A percentile compares a stretch with the other conserved stretches of the same genome.
phyloP scores from a whole-genome alignment of 2,888 invertebrate genomes.

The Epinotia bilunana region DNA sequence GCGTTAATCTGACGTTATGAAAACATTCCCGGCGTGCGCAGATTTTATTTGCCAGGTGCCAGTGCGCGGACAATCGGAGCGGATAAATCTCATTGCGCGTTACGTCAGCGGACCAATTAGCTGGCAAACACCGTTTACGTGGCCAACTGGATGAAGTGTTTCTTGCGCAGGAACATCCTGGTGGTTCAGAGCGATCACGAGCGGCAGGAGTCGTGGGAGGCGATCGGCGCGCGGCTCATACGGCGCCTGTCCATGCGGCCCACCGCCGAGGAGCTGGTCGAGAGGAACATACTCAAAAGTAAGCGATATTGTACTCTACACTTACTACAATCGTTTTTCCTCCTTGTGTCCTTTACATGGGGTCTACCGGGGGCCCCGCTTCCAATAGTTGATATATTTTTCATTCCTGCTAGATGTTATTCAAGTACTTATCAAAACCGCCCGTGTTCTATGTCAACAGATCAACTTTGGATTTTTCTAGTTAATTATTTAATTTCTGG shows the following conservation, averaged over 20 bases:
- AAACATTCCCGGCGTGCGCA: slow-evolving; percentile 69
- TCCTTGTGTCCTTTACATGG: no score
- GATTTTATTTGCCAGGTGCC: slow-evolving; percentile 67
- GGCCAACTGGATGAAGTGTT: slow-evolving; percentile 6
- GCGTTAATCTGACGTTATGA: slow-evolving; percentile 72
- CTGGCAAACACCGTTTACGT: slow-evolving; percentile 1
- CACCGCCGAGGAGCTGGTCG: slow-evolving; percentile 98
- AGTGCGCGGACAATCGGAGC: slow-evolving; percentile 58
- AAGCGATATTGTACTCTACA: slow-evolving; percentile 68
- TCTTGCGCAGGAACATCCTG: slow-evolving; percentile 90
- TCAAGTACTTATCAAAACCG: no score
- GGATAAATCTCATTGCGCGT: slow-evolving; percentile 60
- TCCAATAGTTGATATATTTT: no score
- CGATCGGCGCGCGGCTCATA: slow-evolving; percentile 96
- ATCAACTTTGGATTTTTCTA: no score
- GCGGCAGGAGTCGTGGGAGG: slow-evolving; percentile 95
- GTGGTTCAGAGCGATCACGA: slow-evolving; percentile 96
- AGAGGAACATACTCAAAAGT: slow-evolving; percentile 99
- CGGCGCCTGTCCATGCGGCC: slow-evolving; percentile 98
- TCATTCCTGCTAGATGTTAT: no score
- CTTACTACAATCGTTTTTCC: no score
- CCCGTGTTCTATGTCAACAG: no score
- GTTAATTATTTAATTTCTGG: no score
- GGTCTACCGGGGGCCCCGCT: no score
- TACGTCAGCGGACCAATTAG: slow-evolving; percentile 53